Evolutionary conservation across 2,888 invertebrate genomes (phyloP), one percentile per base, ranked within the genome.

Genomic region (Patella pellucida): DNA sequence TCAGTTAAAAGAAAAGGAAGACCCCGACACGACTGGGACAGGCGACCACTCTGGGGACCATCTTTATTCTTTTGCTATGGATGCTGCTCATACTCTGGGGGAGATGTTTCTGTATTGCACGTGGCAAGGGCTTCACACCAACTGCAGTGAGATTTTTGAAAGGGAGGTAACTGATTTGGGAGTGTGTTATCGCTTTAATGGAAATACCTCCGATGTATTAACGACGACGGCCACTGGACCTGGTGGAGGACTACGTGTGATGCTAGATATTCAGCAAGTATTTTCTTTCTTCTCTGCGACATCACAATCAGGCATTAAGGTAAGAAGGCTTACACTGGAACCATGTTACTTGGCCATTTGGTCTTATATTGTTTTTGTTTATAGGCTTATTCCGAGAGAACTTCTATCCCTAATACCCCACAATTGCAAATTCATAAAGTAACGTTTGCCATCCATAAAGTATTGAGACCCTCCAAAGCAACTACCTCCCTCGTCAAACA

Each of bases 181-280:
- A 1, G 50, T 77, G 9, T 81, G 81, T 51, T 79, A 72, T 52
- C 78, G 77, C 0, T 81, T 79, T 51, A 81, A 79, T 69, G 71
- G 67, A 12, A 56, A 71, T 7, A 31, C 7, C 31, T 41, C 52
- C 4, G 31, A 69, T 41, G 23, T n/a, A 23, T 51, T 52, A 4
- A 52, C 67, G 4, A 16, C 76, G 14, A 67, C 56, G 4, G 54
- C 68, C 51, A 51, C 73, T 11, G 77, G 78, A 19, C 50, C 72
- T 9, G 15, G 54, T 16, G 50, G 71, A 1, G 81, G 81, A 0
- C 67, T 81, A n/a, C 62, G 78, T 52, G 71, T 81, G 14, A 72
- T 81, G 41, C 69, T 81, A 0, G 73, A 81, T 52, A 81, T 81
- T 54, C 62, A 78, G 54, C 79, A 81, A 56, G 62, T 73, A 11